Evolutionary conservation across 1,140 invertebrate genomes (phyloP), one percentile per base, ranked within the genome.

Genomic region (Tetraneura akinire): DNA sequence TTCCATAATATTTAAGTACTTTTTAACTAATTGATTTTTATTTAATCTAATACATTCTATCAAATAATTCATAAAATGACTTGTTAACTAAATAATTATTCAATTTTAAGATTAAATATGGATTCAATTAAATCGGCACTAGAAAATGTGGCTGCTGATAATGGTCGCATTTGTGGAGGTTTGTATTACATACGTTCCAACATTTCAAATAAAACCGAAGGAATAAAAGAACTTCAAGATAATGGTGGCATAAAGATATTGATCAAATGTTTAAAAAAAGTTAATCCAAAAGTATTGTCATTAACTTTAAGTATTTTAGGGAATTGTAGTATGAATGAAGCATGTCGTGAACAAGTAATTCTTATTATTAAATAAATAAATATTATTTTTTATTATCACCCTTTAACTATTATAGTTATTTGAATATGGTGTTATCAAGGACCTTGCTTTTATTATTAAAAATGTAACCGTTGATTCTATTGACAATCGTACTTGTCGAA

Each of bases 231-330:
- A 55, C 26, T 83, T 16, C 14, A 47, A 62, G 81, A 84, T 23
- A 80, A 60, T n/a, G 81, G 80, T 42, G 81, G 81, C 42, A 81
- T 83, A 11, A 82, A 71, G 74, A 57, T 57, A 76, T 73, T 83
- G 23, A 80, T 82, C 3, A 82, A 82, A 76, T 73, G 82, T 8
- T 53, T 84, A 21, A 80, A 78, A 18, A 81, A 83, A 62, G 76
- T 81, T 13, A 84, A 83, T 76, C 82, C 81, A 47, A 83, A 83
- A 70, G 82, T 83, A 32, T 70, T 83, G 16, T 82, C 83, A 68
- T 68, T 83, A 14, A 80, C 81, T 53, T 49, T 84, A 47, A 84
- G 83, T 60, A 84, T 84, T 29, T 78, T 84, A 53, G 83, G 81
- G 4, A 83, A 84, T 55, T 82, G 82, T 45, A 83, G 83, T 51